These are phyloP conservation scores for Malacosoma neustria DNA, from an alignment of 2,888 invertebrate genomes.

Conservation along the genomic window DNA sequence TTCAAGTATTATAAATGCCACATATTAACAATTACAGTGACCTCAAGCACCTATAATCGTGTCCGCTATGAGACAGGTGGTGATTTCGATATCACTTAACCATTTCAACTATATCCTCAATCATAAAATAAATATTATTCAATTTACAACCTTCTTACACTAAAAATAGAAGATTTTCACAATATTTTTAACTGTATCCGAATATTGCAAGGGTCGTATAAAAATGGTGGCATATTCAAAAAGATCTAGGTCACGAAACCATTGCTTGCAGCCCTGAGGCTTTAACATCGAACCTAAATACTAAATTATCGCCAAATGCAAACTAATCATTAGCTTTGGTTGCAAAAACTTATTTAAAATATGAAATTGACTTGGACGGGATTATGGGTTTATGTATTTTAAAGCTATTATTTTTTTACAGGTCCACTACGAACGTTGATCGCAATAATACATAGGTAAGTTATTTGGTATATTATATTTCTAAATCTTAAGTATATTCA, in stretches of 20 bases:
- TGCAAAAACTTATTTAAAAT: slow-evolving; percentile 45
- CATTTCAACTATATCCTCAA: slow-evolving; percentile 23
- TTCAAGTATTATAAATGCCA: slow-evolving; percentile 17
- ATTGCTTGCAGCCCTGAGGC: slow-evolving; percentile 56
- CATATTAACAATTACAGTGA: slow-evolving; percentile 42
- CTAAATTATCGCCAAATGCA: slow-evolving; percentile 60
- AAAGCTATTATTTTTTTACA: slow-evolving; percentile 28
- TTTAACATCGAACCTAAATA: slow-evolving; percentile 56
- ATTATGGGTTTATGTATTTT: slow-evolving; percentile 23
- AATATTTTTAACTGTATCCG: slow-evolving; percentile 8
- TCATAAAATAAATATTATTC: slow-evolving; percentile 14
- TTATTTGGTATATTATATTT: slow-evolving; percentile 6
- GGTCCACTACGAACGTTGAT: slow-evolving; percentile 13
- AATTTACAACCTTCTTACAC: slow-evolving; percentile 1
- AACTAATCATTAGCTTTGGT: slow-evolving; percentile 51
- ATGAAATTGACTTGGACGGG: slow-evolving; percentile 34
- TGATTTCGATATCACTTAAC: slow-evolving; percentile 50
- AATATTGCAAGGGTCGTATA: slow-evolving; percentile 21
- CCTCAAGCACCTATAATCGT: slow-evolving; percentile 58
- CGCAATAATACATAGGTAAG: slow-evolving; percentile 28
- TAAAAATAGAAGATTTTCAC: not conserved
- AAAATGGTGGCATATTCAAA: slow-evolving; percentile 41
- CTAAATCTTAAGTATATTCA: too few relatives aligned
- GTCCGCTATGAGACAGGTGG: slow-evolving; percentile 66
- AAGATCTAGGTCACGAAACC: slow-evolving; percentile 69